Conservation (phyloP, 2,113 vertebrate species). For the Bufo gargarizans region DNA sequence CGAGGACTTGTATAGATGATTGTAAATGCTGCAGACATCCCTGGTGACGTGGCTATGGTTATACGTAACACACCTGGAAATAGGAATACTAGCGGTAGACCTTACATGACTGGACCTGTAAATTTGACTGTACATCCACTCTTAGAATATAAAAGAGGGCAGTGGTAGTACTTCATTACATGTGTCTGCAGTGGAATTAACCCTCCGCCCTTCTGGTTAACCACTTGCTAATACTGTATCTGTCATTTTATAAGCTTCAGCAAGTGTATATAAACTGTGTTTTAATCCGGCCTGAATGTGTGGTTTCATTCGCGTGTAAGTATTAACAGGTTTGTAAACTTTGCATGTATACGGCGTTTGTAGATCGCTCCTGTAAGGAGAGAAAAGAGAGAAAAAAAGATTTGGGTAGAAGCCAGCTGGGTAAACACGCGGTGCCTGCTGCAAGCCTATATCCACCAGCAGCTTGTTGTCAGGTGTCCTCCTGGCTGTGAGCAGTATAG, state of each 20-base stretch:
- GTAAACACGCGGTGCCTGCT: not conserved
- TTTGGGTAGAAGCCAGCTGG: not conserved
- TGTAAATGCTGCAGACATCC: not conserved
- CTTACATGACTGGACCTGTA: not conserved
- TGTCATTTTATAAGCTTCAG: not conserved
- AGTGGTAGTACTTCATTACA: not conserved
- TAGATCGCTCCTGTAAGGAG: not conserved
- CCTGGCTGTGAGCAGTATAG: not conserved
- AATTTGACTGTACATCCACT: not conserved
- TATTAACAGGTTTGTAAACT: not conserved
- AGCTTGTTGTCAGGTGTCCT: not conserved
- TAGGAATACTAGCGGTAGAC: not conserved
- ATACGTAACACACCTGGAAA: not conserved
- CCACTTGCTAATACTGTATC: not conserved
- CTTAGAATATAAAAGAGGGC: not conserved
- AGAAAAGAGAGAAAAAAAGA: not conserved
- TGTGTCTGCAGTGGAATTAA: not conserved
- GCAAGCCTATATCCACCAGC: not conserved
- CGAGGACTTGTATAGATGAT: too few species aligned
- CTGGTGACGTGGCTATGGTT: not conserved
- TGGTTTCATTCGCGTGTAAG: not conserved
- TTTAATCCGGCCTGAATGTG: not conserved
- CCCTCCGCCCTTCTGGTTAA: conserved; percentile 27
- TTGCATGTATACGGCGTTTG: not conserved
- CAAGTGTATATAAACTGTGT: not conserved